Base-by-base conservation (phyloP, 2,113 vertebrate genomes). In the Anseranas semipalmata region DNA sequence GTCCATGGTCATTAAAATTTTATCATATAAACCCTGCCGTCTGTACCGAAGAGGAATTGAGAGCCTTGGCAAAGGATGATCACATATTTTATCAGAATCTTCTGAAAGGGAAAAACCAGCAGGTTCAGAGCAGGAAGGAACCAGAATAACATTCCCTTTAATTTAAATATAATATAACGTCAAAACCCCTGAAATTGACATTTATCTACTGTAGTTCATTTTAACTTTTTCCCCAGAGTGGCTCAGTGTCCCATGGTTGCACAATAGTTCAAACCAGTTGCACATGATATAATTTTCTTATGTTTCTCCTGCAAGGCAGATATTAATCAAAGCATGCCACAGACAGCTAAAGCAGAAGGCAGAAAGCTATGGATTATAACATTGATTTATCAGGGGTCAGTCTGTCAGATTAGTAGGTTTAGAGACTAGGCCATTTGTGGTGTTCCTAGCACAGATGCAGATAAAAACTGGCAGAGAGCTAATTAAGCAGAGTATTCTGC, bases 1-100 rank as follows among this genome's bases (percentile, higher is more conserved):
- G 96, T 94, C 96, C 91, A 59, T 20, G 91, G 95, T 98, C 98
- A 98, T 98, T 98, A 98, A 98, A 95, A 96, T 98, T 98, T 98
- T 97, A 97, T 97, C 96, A 93, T 96, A 96, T 94, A 96, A 98
- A 97, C 94, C 96, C 93, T 97, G 96, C 96, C 43, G 93, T 98
- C 97, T 97, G 96, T 79, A 94, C 74, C 16, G 19, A 98, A 96
- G 95, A 97, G 86, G 91, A 97, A 98, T 77, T 96, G 96, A 96
- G 96, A 97, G 74, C 89, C 82, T 96, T 97, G 96, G 98, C 96
- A 96, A 96, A 96, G 79, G 56, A 94, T 39, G 58, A 96, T 97
- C 95, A 89, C 43, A 83, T 96, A 97, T 97, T 98, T 98, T 97
- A 97, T 98, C 96, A 96, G 97, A 97, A 92, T 95, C 93, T 98